Base-by-base conservation (phyloP, 2,888 invertebrate genomes). In the Euzetes globulus region DNA sequence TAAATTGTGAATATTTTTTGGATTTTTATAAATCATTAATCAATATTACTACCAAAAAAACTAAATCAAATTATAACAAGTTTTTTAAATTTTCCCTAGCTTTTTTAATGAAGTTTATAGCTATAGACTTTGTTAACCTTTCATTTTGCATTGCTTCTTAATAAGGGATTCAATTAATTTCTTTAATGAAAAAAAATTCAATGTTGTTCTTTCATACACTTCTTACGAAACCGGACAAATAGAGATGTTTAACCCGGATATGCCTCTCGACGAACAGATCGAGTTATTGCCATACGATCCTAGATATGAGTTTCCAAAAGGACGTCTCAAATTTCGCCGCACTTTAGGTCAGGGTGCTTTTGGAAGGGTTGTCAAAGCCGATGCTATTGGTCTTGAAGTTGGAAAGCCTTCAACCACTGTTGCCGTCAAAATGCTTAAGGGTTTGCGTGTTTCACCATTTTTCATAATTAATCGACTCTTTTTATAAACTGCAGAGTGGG, bases 371-470 rank as follows among this genome's bases (percentile, higher is more conserved):
- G 88, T 94, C 82, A 94, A 93, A 85, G 90, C 89, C 0, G 87
- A 88, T 80, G 94, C 94, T 0, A 86, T 88, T 72, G 92, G 91
- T 1, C 91, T 96, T 65, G 83, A 88, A 19, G 81, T 81, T 41
- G 80, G 79, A 73, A 91, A 91, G 81, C 86, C 88, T 52, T 85
- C 86, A 5, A 90, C 91, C 0, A 89, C 88, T 0, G 96, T 96
- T 0, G 97, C 97, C 0, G 95, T 97, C 0, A 97, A 97, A 85
- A 95, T 92, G 92, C 92, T 95, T 3, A 92, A 93, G 83, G 89
- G 90, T 79, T 75, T 68, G 37, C 1, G 17, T 37, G 29, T n/a
- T 1, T 9, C 13, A 3, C n/a, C n/a, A n/a, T n/a, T n/a, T n/a
- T 2, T 25, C 1, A 55, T 4, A 4, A 55, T 13, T 55, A 19